Evolutionary conservation across 2,797 vertebrate species (phyloP).

Genomic region (Oryzias dopingdopingensis): DNA sequence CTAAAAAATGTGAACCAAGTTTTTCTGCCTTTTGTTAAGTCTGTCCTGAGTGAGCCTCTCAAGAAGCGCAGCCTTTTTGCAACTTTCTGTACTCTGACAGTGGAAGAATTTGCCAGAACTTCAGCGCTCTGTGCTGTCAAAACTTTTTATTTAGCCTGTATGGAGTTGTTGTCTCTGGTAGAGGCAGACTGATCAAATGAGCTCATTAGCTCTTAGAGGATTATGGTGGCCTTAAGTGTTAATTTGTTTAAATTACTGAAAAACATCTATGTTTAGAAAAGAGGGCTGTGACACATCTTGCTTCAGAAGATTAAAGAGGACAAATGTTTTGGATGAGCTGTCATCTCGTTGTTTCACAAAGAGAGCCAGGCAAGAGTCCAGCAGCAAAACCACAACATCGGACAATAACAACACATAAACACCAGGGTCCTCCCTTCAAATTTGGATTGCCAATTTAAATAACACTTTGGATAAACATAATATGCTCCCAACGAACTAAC

Average conservation of each 20-base stretch:
- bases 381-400: background rate
- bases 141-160: background rate
- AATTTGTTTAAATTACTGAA: slow-evolving; percentile 54
- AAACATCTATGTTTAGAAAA: slow-evolving; percentile 67
- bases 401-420: background rate
- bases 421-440: background rate
- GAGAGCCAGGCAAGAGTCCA: slow-evolving; percentile 7
- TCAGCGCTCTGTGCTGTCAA: background rate
- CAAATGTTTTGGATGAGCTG: slow-evolving; percentile 20
- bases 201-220: slow-evolving; percentile 47
- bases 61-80: background rate
- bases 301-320: slow-evolving; percentile 48
- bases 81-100: background rate
- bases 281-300: slow-evolving; percentile 25
- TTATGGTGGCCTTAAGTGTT: slow-evolving; percentile 30
- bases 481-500: no score
- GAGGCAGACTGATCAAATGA: slow-evolving; percentile 27
- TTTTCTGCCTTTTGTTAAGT: no score
- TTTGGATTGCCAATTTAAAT: background rate
- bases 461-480: background rate
- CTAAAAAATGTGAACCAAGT: no score
- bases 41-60: no score
- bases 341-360: slow-evolving; percentile 17
- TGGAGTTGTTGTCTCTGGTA: slow-evolving; percentile 19
- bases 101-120: background rate